Percentiles rank a stretch among this genome's conserved stretches.
These are phyloP conservation scores for Cynodonichthys magdalenae DNA, from an alignment of 2,797 vertebrate species.

Conservation along the genomic window DNA sequence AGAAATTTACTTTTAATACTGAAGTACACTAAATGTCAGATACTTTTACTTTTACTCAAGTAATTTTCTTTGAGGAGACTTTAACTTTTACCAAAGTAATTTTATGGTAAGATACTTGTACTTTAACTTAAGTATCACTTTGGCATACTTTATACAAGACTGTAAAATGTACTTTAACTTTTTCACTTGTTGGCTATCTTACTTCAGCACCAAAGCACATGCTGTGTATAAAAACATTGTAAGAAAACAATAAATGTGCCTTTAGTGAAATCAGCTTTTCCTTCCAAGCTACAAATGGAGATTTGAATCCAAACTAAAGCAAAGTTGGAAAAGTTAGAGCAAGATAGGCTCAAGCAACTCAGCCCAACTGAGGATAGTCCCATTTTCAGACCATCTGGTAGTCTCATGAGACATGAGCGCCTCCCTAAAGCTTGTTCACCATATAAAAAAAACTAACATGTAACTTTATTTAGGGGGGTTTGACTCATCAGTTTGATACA, in stretches of 20 bases:
- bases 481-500: constrained; percentile 32
- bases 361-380: constrained; percentile 63
- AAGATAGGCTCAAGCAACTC: constrained; percentile 68
- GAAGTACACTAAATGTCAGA: too few relatives aligned
- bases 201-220: constrained; percentile 3
- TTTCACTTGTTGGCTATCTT: too few relatives aligned
- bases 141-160: too few relatives aligned
- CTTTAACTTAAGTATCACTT: too few relatives aligned
- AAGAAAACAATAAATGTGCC: constrained; percentile 75
- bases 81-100: too few relatives aligned
- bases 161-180: too few relatives aligned
- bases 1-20: too few relatives aligned
- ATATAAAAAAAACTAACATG: constrained; percentile 70
- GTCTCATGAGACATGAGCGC: constrained; percentile 73
- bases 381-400: constrained; percentile 78
- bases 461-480: constrained; percentile 64
- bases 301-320: constrained; percentile 14
- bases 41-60: too few relatives aligned
- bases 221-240: constrained; percentile 66
- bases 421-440: constrained; percentile 67
- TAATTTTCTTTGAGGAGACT: too few relatives aligned
- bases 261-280: constrained; percentile 52
- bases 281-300: constrained; percentile 8
- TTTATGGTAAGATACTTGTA: too few relatives aligned
- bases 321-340: constrained; percentile 49